Conservation (phyloP, 2,113 vertebrate species). For the Tragelaphus buxtoni region DNA sequence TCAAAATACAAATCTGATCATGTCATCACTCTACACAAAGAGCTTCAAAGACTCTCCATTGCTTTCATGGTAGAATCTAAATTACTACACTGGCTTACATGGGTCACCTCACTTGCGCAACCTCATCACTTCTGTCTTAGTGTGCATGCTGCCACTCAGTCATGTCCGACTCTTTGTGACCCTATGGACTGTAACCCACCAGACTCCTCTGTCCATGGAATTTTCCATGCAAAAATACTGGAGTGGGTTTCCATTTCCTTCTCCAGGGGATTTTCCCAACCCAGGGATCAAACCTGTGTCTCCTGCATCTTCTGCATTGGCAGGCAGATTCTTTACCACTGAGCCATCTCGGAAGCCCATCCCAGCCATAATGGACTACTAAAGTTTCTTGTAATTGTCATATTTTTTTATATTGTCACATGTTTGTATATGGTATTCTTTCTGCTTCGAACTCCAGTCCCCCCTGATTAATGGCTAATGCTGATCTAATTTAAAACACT, state of each 20-base stretch:
- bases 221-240: neutral
- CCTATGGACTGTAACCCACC: neutral
- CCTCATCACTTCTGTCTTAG: neutral
- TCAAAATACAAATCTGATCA: neutral
- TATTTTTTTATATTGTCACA: neutral
- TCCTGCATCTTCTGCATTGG: neutral
- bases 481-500: neutral
- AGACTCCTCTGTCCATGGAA: neutral
- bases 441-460: neutral
- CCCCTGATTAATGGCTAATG: neutral
- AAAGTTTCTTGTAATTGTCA: neutral
- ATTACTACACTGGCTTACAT: neutral
- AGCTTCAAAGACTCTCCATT: neutral
- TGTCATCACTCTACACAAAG: neutral
- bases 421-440: neutral
- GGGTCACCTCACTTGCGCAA: neutral
- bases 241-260: neutral
- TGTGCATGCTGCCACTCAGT: neutral
- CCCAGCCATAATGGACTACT: neutral
- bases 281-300: neutral
- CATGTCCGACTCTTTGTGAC: neutral
- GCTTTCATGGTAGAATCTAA: neutral
- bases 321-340: neutral
- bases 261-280: neutral
- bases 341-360: neutral